A percentile compares a stretch with the other conserved stretches of the same genome.
These are phyloP conservation scores for Pycnonotus jocosus DNA, from an alignment of 2,113 vertebrate genomes.

Conservation along the genomic window DNA sequence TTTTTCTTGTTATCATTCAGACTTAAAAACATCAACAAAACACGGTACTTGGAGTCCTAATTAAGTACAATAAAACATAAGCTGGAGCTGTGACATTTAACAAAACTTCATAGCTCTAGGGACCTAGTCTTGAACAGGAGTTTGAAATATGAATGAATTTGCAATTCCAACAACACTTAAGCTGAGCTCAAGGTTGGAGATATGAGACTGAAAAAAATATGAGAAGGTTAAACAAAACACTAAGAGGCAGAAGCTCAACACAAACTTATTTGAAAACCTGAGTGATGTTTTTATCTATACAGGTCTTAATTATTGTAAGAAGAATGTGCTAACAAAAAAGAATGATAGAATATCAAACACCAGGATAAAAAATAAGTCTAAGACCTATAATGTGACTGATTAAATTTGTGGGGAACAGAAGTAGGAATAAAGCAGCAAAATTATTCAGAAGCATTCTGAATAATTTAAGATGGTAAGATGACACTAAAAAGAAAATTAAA, in stretches of 20 bases:
- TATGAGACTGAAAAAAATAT: background rate
- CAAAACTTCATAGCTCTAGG: background rate
- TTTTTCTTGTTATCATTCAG: background rate
- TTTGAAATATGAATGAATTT: slow-evolving; percentile 36
- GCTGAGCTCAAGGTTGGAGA: slow-evolving; percentile 22
- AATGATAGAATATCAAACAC: background rate
- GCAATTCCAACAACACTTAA: slow-evolving; percentile 31
- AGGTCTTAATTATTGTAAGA: background rate
- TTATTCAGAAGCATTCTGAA: background rate
- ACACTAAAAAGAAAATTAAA: background rate
- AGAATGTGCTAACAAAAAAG: background rate
- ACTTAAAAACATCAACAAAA: background rate
- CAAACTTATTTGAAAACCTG: background rate
- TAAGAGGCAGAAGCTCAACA: background rate
- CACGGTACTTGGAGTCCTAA: background rate
- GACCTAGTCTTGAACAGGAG: background rate
- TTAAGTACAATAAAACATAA: slow-evolving; percentile 19
- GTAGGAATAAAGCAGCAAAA: background rate
- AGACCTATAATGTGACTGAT: background rate
- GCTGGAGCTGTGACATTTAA: slow-evolving; percentile 44
- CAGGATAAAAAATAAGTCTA: background rate
- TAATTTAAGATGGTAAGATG: background rate
- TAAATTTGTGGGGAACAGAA: background rate
- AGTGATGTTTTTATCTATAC: background rate
- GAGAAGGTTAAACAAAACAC: background rate